Conservation (phyloP, 2,797 vertebrate species). For the Manis crassicaudata region DNA sequence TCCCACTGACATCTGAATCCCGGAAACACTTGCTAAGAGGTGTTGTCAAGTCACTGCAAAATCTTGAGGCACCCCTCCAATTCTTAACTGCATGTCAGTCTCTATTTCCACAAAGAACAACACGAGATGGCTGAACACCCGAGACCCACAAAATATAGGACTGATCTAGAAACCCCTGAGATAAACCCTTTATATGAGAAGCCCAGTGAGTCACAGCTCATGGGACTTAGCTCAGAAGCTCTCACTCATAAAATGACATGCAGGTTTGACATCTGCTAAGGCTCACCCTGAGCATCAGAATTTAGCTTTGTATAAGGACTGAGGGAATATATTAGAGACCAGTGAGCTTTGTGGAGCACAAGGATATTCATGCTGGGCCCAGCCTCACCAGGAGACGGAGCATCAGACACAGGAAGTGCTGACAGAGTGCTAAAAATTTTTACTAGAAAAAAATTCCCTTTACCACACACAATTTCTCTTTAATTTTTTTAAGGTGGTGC, state of each 20-base stretch:
- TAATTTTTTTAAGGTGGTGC: slow-evolving; percentile 30
- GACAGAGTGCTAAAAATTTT: slow-evolving; percentile 18
- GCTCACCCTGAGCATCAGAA: neutral
- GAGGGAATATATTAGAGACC: neutral
- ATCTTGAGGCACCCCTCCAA: neutral
- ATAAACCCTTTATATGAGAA: slow-evolving; percentile 53
- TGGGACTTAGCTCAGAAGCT: slow-evolving; percentile 23
- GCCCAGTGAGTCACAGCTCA: slow-evolving; percentile 52
- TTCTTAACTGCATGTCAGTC: neutral
- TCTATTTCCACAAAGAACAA: neutral
- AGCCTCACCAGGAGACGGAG: neutral
- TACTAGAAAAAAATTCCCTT: slow-evolving; percentile 30
- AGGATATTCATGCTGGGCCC: too few species aligned
- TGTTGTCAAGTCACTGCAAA: neutral
- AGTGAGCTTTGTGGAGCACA: neutral
- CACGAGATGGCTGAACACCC: neutral
- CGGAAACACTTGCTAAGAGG: neutral
- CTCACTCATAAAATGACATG: slow-evolving; percentile 4
- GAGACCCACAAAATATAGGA: slow-evolving; percentile 1
- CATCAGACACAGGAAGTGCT: slow-evolving; percentile 30
- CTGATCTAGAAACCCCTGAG: slow-evolving; percentile 36
- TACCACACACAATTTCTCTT: slow-evolving; percentile 36
- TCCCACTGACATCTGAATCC: neutral
- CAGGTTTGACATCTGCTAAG: neutral
- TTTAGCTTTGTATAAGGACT: neutral